Evolutionary conservation across 2,888 invertebrate genomes (phyloP), one percentile per base, ranked within the genome.

Genomic region (Pediacus dermestoides): DNA sequence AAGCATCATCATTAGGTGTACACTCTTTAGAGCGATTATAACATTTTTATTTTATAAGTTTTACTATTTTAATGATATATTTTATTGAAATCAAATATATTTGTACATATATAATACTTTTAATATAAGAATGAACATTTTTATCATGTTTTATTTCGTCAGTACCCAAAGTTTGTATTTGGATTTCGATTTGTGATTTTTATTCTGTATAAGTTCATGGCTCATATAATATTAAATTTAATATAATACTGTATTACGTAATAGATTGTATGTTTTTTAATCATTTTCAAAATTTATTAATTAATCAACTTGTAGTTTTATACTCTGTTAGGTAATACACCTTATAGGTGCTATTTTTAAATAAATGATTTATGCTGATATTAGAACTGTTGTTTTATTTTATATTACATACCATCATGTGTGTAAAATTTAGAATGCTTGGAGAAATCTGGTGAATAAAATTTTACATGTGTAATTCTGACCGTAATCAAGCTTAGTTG

Each of bases 21-120:
- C 80, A 80, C 52, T 78, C 80, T 52, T 72, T 86, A 58, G 79
- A 86, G 54, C 78, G 82, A 71, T 80, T 82, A 76, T 83, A 81
- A 78, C 60, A 54, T 37, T 49, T 48, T 36, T 30, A 34, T 44
- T 42, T 46, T 52, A 47, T 55, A 57, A 56, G 55, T 57, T 57
- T 57, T 58, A 53, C 11, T 44, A 44, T 51, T 49, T 57, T 54
- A 54, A 50, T 43, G 37, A 48, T 53, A 56, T 58, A 60, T 56
- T 61, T 61, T 61, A 62, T 55, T 53, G 52, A 54, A 37, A 51
- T 48, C 3, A 23, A 23, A 52, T 58, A 58, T 56, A 60, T 60
- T 63, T 64, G 61, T 64, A 63, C 53, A 62, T 57, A 59, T n/a
- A 28, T 14, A 28, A 28, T 56, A 54, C 45, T 48, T 46, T 50